Conservation (phyloP, 2,888 invertebrate genomes). For the Chironomus riparius region DNA sequence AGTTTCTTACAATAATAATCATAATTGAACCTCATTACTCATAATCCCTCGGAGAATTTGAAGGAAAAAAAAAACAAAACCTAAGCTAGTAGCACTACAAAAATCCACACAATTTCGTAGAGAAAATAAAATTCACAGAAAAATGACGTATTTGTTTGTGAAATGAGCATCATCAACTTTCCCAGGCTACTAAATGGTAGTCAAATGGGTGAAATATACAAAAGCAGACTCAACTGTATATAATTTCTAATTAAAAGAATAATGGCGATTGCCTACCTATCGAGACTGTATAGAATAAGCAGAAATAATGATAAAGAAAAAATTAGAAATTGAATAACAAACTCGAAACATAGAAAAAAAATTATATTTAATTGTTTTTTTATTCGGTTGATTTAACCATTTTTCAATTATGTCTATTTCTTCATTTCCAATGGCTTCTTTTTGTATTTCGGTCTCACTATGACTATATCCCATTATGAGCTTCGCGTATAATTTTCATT, state of each 20-base stretch:
- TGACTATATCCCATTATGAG: neutral
- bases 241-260: too few species aligned
- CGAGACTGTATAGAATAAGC: too few species aligned
- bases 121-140: neutral
- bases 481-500: neutral
- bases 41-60: too few species aligned
- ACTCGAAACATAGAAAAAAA: neutral
- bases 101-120: too few species aligned
- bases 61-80: too few species aligned
- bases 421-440: neutral
- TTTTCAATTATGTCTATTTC: conserved; percentile 22
- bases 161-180: neutral
- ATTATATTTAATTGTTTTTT: conserved; percentile 19
- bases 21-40: too few species aligned
- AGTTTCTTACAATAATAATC: too few species aligned
- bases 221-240: too few species aligned
- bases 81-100: too few species aligned
- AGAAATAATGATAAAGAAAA: too few species aligned
- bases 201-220: neutral
- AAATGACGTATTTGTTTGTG: neutral
- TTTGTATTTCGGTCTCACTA: neutral
- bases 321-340: neutral
- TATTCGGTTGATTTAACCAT: conserved; percentile 16
- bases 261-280: too few species aligned
- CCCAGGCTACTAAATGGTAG: neutral